Evolutionary conservation across 2,113 vertebrate species (phyloP).

Genomic region (Donacobius atricapilla): DNA sequence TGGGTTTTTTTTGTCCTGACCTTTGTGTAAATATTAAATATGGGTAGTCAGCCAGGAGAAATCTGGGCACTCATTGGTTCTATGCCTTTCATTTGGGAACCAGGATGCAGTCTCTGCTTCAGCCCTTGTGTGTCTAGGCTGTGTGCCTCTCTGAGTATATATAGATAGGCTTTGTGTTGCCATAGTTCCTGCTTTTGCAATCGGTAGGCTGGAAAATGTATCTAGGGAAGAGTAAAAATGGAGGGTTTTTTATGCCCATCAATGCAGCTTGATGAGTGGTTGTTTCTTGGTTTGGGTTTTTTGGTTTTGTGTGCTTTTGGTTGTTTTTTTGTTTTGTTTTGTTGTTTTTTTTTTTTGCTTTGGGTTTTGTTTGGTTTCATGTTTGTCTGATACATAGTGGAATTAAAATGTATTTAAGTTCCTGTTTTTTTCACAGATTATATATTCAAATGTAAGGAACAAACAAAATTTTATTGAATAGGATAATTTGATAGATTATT

Average conservation of each 20-base stretch:
- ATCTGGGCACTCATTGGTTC: neutral
- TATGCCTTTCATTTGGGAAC: neutral
- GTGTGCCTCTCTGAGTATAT: neutral
- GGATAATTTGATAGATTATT: neutral
- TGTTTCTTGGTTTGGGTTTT: neutral
- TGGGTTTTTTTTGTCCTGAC: neutral
- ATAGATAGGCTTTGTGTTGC: neutral
- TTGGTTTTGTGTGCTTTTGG: neutral
- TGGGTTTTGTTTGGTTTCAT: neutral
- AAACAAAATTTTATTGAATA: neutral
- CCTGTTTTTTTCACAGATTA: neutral
- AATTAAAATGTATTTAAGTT: neutral
- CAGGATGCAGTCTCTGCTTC: neutral
- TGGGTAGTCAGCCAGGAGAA: neutral
- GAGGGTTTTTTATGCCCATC: neutral
- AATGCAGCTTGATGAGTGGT: neutral
- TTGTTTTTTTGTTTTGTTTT: neutral
- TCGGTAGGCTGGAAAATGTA: neutral
- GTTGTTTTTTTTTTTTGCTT: neutral
- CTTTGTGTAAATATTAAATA: neutral
- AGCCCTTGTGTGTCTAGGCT: neutral
- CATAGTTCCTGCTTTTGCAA: neutral
- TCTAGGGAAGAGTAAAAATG: neutral
- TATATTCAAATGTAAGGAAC: neutral
- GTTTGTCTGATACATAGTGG: neutral